Evolutionary conservation across 2,113 vertebrate species (phyloP).

Genomic region (Lipophrys pholis): DNA sequence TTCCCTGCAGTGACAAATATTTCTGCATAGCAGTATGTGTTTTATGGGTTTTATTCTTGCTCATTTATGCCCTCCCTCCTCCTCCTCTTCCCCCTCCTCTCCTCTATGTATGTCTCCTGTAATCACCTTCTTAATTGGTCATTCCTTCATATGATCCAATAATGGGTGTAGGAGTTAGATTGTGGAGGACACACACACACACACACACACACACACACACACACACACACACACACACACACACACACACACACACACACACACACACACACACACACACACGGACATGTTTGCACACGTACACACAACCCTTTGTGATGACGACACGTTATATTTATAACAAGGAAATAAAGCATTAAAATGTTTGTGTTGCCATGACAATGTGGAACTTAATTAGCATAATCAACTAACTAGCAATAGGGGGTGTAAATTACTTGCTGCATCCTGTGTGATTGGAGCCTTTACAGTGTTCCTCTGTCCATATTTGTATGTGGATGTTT

Average conservation of each 20-base stretch:
- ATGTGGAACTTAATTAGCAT: slow-evolving; percentile 57
- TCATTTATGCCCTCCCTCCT: slow-evolving; percentile 34
- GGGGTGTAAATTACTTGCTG: slow-evolving; percentile 53
- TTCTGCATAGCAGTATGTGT: slow-evolving; percentile 8
- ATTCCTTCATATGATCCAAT: slow-evolving; percentile 56
- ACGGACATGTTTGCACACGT: slow-evolving; percentile 2
- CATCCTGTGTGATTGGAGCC: slow-evolving; percentile 24
- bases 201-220: slow-evolving; percentile 28
- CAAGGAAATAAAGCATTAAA: slow-evolving; percentile 47
- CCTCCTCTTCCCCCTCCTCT: not conserved
- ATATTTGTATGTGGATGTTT: slow-evolving; percentile 17
- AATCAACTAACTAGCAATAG: slow-evolving; percentile 29
- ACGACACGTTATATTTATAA: slow-evolving; percentile 58
- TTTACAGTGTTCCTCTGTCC: slow-evolving; percentile 16
- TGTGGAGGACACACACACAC: slow-evolving; percentile 33
- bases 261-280: slow-evolving; percentile 18
- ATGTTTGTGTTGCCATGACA: slow-evolving; percentile 59
- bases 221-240: slow-evolving; percentile 9
- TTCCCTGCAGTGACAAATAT: slow-evolving; percentile 50
- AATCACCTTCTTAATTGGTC: slow-evolving; percentile 74
- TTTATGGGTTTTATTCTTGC: not conserved
- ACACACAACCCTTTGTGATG: slow-evolving; percentile 37
- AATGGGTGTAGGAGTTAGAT: slow-evolving; percentile 44
- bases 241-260: not conserved
- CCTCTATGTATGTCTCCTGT: slow-evolving; percentile 50